Evolutionary conservation across 2,888 invertebrate species (phyloP).

Genomic region (Tipula unca): DNA sequence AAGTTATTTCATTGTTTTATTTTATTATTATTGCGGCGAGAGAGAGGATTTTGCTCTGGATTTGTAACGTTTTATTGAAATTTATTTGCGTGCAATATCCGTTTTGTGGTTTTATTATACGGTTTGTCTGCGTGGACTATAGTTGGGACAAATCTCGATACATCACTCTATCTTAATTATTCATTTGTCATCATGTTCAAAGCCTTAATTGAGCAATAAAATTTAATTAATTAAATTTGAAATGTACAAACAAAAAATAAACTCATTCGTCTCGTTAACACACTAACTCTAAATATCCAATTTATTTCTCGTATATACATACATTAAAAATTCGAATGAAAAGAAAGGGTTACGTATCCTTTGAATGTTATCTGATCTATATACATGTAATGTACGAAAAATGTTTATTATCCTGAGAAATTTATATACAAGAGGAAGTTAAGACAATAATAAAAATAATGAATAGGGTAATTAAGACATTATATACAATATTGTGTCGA

Average conservation of each 20-base stretch:
- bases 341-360: background rate
- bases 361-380: conserved; percentile 3
- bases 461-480: conserved; percentile 14
- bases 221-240: background rate
- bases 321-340: background rate
- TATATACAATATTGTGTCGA: background rate
- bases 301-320: background rate
- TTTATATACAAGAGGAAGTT: background rate
- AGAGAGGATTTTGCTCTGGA: no score
- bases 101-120: background rate
- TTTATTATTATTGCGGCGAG: no score
- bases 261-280: background rate
- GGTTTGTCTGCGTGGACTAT: background rate
- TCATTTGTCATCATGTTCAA: background rate
- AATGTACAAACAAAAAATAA: background rate
- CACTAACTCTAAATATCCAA: background rate
- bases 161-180: background rate
- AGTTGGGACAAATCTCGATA: background rate
- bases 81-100: background rate
- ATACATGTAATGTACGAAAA: no score
- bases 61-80: background rate
- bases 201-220: background rate
- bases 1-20: background rate
- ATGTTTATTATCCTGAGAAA: conserved; percentile 2
- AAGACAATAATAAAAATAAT: background rate